Conservation (phyloP, 2,113 vertebrate genomes). For the Passer montanus region DNA sequence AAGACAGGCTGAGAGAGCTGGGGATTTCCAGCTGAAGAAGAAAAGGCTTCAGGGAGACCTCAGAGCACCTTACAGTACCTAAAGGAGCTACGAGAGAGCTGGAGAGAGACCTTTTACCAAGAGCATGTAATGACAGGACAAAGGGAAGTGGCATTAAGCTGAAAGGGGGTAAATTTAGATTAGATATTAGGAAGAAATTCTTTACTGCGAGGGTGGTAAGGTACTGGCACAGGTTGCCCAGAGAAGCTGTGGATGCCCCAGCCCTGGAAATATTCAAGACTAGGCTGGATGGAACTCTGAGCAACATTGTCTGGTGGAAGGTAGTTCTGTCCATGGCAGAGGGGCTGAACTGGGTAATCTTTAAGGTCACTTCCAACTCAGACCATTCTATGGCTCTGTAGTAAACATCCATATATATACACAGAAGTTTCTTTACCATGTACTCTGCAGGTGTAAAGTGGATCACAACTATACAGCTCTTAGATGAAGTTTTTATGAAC, state of each 20-base stretch:
- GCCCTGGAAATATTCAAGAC: neutral
- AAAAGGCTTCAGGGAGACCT: neutral
- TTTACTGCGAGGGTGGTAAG: fast-evolving
- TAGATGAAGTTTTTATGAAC: neutral
- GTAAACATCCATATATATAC: neutral
- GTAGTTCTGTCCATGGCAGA: too few species aligned
- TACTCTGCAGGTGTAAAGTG: neutral
- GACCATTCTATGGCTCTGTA: neutral
- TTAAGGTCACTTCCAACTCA: neutral
- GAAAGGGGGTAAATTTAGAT: neutral
- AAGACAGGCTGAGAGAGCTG: neutral
- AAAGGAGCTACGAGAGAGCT: neutral
- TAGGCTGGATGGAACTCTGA: neutral
- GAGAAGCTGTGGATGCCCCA: neutral
- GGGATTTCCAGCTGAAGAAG: neutral
- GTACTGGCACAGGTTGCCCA: neutral
- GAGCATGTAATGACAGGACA: neutral
- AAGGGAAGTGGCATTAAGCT: neutral
- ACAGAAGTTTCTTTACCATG: neutral
- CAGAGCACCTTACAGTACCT: neutral
- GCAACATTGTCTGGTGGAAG: neutral
- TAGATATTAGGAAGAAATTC: neutral
- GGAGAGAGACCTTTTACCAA: neutral
- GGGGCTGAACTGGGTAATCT: neutral
- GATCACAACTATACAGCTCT: neutral